A percentile compares a stretch with the other conserved stretches of the same genome.
phyloP scores from a whole-genome alignment of 2,888 invertebrate species.

The Ryuthela nishihirai region DNA sequence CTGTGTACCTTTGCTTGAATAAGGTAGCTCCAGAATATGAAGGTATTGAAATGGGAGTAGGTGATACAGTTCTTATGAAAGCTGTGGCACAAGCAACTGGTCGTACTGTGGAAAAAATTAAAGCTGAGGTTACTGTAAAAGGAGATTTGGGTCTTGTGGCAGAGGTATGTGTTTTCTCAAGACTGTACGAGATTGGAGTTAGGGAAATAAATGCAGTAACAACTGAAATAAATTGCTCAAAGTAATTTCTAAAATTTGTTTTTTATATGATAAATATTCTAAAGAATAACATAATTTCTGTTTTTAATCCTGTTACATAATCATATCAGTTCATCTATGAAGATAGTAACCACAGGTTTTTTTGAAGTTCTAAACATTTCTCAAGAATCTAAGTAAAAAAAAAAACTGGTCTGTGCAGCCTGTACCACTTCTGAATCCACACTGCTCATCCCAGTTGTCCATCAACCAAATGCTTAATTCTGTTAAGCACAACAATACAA shows the following conservation, averaged over 20 bases:
- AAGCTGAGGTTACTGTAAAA: constrained; percentile 63
- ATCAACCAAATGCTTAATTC: too few relatives aligned
- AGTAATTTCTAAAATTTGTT: neutral
- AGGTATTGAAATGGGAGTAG: constrained; percentile 89
- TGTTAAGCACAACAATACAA: too few relatives aligned
- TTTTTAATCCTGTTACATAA: too few relatives aligned
- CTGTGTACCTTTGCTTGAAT: constrained; percentile 93
- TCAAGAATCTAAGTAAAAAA: too few relatives aligned
- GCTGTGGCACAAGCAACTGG: constrained; percentile 88
- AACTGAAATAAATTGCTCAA: neutral
- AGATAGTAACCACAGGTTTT: too few relatives aligned
- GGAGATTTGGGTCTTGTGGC: constrained; percentile 93
- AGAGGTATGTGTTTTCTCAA: constrained; percentile 62
- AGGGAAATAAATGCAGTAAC: neutral
- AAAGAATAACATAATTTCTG: too few relatives aligned
- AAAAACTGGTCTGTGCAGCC: too few relatives aligned
- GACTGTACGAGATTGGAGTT: too few relatives aligned
- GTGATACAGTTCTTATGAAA: constrained; percentile 90
- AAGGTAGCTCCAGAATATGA: constrained; percentile 93
- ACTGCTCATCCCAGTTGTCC: too few relatives aligned
- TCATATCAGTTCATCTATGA: too few relatives aligned
- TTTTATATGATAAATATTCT: neutral
- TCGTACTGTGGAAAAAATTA: constrained; percentile 75
- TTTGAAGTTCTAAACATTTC: too few relatives aligned
- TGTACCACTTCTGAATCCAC: too few relatives aligned